Base-by-base conservation (phyloP, 1,140 invertebrate genomes). In the Leptinotarsa undecemlineata region DNA sequence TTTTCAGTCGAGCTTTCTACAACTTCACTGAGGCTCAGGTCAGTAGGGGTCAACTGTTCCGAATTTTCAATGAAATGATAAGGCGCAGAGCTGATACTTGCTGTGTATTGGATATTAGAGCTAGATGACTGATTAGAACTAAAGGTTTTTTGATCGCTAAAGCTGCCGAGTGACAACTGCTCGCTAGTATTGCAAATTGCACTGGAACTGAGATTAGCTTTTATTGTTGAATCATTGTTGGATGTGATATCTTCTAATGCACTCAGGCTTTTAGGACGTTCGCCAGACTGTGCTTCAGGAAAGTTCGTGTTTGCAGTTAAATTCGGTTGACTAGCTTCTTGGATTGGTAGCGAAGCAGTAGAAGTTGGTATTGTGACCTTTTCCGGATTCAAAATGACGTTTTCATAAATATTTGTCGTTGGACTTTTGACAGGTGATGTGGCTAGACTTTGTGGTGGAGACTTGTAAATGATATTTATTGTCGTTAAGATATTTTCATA, bases 401-500 rank as follows among this genome's bases (percentile, higher is more conserved):
- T 87, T 77, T 90, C 88, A 75, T 90, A 89, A 0, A 88, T 85
- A 0, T 86, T 86, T 74, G 86, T 85, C 11, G 76, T 71, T n/a
- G 82, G 76, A 23, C 57, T 79, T 23, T 80, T 81, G n/a, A 78
- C 26, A n/a, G 80, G 79, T 8, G 79, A 77, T 3, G 74, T 51
- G 13, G 79, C 51, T 4, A 74, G 48, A 48, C 79, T 81, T 78
- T 86, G 88, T 2, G 85, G 85, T 0, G 89, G 89, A 2, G 89
- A 89, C 77, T 88, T 86, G 77, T 91, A 91, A 3, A 89, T 91
- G n/a, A 91, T 91, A 83, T 88, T 91, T 11, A 91, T 91, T 0
- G 90, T 91, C 1, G 90, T 90, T 81, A 84, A 48, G 11, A 85
- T 80, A 72, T 85, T 85, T 72, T 85, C 82, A 62, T 83, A 83